Evolutionary conservation across 2,888 invertebrate genomes (phyloP), one percentile per base, ranked within the genome.

Genomic region (Xestoiulus laeticollis): DNA sequence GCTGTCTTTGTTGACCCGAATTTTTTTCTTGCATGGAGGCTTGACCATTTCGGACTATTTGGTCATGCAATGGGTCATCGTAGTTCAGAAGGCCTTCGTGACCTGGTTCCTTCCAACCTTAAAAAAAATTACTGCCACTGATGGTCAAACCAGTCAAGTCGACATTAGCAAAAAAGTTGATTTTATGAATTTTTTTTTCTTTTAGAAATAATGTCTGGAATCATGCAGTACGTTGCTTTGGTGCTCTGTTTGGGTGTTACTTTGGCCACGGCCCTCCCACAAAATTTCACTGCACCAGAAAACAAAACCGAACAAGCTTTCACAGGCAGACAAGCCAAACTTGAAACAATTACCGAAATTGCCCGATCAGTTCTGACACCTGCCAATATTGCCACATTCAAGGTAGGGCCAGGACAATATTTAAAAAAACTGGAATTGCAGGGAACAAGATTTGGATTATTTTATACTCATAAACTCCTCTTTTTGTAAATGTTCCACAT

Each of bases 211-310:
- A 86, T 86, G 86, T 86, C 53, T 26, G 26, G n/a, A 30, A 53
- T 19, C 53, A 14, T 86, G 30, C 59, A 87, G 22, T 48, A 87
- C 26, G 84, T 84, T 30, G 87, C 84, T 22, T 30, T 87, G 87
- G 84, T 84, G 48, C 84, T 87, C 26, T 84, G 43, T 84, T 43
- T 87, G 87, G 44, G 38, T 1, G 30, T 44, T 48, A 30, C 22
- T 30, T n/a, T 84, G 48, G 30, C 87, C 43, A 26, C 84, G n/a
- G 84, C 87, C 44, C 32, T 87, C 30, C 87, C 87, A 4, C 87
- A 87, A 48, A 84, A 87, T n/a, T 10, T 43, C 19, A 84, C 84
- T 1, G 30, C 3, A 38, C 6, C 44, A n/a, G 30, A 85, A n/a
- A 87, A 87, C 53, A 48, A n/a, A 43, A 87, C 84, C 2, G 48